Base-by-base conservation (phyloP, 2,113 vertebrate species). In the Hyla sarda region DNA sequence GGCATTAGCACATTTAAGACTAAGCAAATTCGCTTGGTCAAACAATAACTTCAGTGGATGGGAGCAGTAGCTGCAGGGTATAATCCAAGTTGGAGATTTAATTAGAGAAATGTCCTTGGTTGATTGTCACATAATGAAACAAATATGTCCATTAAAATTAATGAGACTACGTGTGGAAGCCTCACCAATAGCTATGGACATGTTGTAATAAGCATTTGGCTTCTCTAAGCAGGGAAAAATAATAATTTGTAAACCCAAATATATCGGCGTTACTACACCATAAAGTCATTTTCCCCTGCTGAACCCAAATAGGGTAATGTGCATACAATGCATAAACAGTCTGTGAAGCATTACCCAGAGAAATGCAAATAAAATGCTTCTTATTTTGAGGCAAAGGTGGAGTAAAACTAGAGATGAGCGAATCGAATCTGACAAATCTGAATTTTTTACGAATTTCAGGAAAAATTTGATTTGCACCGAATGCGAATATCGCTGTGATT, bases 91-190 rank as follows among this genome's bases (percentile, higher is more conserved):
- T 74, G 23, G 48, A 41, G 52, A 74, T 74, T 74, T 74, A 83
- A 83, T 83, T 75, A 74, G 69, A 16, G 12, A 83, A 60, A 83
- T 74, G 71, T 75, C 82, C 82, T 83, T 83, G 67, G 58, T 83
- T 60, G 50, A 56, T 74, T 60, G 71, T 83, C 67, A 73, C 34
- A 54, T 72, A 71, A 60, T 9, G 34, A 83, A 83, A 58, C 50
- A 74, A 83, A 83, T 73, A 54, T 75, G 71, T 83, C 82, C 52
- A 82, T 83, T 73, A 83, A 83, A 83, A 74, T 37, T 74, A 83
- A 83, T 83, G 82, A 83, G 71, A 21, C 28, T 74, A 60, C 13
- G 23, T 45, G 54, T 45, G 41, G n/a, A 58, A 74, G 32, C n/a
- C 56, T 52, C 32, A 82, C 25, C 62, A 82, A 82, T 82, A 69